Evolutionary conservation across 1,140 invertebrate genomes (phyloP).

Genomic region (Atta colombica): DNA sequence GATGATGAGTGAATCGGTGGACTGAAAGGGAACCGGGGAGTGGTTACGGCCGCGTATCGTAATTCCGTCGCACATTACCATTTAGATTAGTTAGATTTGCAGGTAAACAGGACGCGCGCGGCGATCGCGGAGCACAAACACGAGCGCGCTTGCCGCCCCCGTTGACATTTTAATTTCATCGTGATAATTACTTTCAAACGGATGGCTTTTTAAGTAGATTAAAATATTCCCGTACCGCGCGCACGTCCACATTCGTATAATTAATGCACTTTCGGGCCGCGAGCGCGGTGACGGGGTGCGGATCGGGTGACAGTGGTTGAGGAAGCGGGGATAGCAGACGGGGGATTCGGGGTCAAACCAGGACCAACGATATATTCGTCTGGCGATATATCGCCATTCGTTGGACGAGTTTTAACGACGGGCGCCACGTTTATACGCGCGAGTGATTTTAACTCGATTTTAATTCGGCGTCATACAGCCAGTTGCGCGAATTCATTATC

Average conservation of each 20-base stretch:
- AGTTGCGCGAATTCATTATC: constrained; percentile 58
- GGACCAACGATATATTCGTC: constrained; percentile 41
- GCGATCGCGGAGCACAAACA: constrained; percentile 84
- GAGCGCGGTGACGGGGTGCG: background rate
- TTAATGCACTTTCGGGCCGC: constrained; percentile 82
- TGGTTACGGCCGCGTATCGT: constrained; percentile 72
- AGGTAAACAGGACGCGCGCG: constrained; percentile 81
- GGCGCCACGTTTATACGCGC: constrained; percentile 28
- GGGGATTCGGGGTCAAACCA: constrained; percentile 47
- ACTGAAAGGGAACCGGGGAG: background rate
- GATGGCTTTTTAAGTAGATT: constrained; percentile 87
- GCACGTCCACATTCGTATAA: constrained; percentile 82
- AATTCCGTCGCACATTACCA: constrained; percentile 82
- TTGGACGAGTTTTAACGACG: constrained; percentile 61
- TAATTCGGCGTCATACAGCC: constrained; percentile 45
- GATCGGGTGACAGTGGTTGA: constrained; percentile 17
- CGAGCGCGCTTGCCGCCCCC: constrained; percentile 62
- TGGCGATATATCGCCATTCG: constrained; percentile 45
- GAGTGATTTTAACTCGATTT: constrained; percentile 72
- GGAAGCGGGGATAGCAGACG: constrained; percentile 1
- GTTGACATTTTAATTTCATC: constrained; percentile 86
- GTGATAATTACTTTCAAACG: constrained; percentile 85
- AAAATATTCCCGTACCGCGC: constrained; percentile 83
- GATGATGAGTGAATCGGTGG: background rate
- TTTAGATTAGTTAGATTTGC: constrained; percentile 85